Evolutionary conservation across 2,113 vertebrate genomes (phyloP).

Genomic region (Myocastor coypus): DNA sequence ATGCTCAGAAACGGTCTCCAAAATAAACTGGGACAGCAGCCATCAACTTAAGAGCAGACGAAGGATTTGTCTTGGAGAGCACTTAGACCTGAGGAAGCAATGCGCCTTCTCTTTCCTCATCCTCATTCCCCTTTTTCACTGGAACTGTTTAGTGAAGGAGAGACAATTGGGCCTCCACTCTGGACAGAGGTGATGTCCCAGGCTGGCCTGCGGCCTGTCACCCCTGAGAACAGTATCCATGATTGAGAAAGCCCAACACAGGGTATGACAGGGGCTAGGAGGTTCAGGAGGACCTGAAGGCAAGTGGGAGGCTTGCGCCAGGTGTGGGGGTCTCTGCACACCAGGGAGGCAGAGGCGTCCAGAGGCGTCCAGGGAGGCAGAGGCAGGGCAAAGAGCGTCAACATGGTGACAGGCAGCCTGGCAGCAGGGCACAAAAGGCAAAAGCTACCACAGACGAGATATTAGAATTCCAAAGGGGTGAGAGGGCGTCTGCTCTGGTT

Average conservation of each 20-base stretch:
- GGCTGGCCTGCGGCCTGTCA: not conserved
- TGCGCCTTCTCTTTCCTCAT: not conserved
- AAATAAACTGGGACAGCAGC: not conserved
- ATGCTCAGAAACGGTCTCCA: not conserved
- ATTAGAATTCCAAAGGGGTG: not conserved
- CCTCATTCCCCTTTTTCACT: not conserved
- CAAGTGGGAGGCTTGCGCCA: not conserved
- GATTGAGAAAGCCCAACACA: not conserved
- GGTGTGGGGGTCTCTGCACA: not conserved
- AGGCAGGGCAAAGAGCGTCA: not conserved
- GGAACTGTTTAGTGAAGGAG: not conserved
- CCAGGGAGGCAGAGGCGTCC: not conserved
- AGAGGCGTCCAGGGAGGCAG: no score
- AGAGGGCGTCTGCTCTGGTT: not conserved
- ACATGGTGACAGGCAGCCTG: not conserved
- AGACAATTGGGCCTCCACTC: not conserved
- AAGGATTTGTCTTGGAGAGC: not conserved
- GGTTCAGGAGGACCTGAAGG: not conserved
- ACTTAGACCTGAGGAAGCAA: not conserved
- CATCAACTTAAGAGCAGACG: not conserved
- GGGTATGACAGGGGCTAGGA: not conserved
- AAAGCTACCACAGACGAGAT: not conserved
- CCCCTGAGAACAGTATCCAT: not conserved
- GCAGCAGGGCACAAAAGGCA: not conserved
- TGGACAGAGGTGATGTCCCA: not conserved